Base-by-base conservation (phyloP, 2,888 invertebrate genomes). In the Drosophila leonis region DNA sequence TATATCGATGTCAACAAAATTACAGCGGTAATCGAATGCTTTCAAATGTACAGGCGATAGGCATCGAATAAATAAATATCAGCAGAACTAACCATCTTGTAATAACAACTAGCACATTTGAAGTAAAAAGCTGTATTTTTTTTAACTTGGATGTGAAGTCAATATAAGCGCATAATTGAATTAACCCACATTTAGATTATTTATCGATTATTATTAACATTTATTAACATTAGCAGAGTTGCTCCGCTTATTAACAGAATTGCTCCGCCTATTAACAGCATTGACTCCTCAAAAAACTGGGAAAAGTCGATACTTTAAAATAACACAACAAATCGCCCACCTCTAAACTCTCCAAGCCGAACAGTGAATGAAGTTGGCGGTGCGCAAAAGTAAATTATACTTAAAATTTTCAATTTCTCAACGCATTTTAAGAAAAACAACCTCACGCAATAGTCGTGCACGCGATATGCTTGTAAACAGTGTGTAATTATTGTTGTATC, bases 341-440 rank as follows among this genome's bases (percentile, higher is more conserved):
- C 67, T 44, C 67, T 75, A 75, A 52, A 39, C 35, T 63, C 62
- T 60, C 20, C 56, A 72, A 75, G 67, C 67, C 73, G 61, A 72
- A 62, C 55, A 46, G 67, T 67, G 59, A 71, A 65, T 75, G 54
- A 76, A 88, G 80, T 85, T 84, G 72, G 63, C 88, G 88, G 85
- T 79, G 73, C 83, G 72, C 70, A 84, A 73, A 73, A 73, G 69
- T 67, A 74, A 77, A 79, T 75, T 78, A 51, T 65, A 67, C 60
- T 84, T 70, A 63, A 88, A 63, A 61, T 65, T 63, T 62, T 49
- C 55, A 66, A 69, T 71, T 84, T 52, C 48, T 55, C 82, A 59
- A 65, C 54, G 35, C 49, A 46, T 67, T 65, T 61, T 7, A 56
- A 56, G 51, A 54, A 65, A 63, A 65, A 63, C 37, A 49, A 65